Evolutionary conservation across 2,797 vertebrate species (phyloP), one percentile per base, ranked within the genome.

Genomic region (Podargus strigoides): DNA sequence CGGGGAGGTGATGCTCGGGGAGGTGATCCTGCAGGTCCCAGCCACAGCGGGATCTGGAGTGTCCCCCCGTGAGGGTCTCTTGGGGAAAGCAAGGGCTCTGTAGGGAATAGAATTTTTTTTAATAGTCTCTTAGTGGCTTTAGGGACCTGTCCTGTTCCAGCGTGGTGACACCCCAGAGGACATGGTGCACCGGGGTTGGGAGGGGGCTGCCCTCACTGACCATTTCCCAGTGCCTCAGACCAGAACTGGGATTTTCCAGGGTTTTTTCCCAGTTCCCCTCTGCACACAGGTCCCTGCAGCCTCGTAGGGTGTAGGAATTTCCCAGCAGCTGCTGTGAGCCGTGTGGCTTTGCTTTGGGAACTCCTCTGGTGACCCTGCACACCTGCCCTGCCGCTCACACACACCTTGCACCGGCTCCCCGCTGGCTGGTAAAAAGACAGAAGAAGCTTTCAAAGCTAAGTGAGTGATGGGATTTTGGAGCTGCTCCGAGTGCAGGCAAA

Each of bases 61-160:
- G 12, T 47, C 47, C 47, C 47, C n/a, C 47, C 7, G 0, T 1
- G 3, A 30, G 36, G 37, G 16, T 30, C 7, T 58, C n/a, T 0
- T 9, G 13, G 23, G 32, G 41, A 30, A 66, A 76, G 28, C 47
- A 49, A 39, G 23, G 42, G 23, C 10, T 73, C 23, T 37, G n/a
- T 6, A 52, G 30, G 55, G 42, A 52, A n/a, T 2, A 23, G 6
- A 6, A 1, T 12, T 2, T 5, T 14, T 15, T 28, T 30, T 26
- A 14, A n/a, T 19, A 28, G 24, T 7, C 7, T 58, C 5, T 23
- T 20, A 21, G 8, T 75, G 30, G 8, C 10, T 67, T 74, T 44
- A 23, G 66, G 66, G 28, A 28, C 55, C 37, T 9, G 1, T 52
- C 41, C 55, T 37, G 26, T 68, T 55, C 67, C 83, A 28, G 3